Base-by-base conservation (phyloP, 2,888 invertebrate genomes). In the Drosophila hamatofila region DNA sequence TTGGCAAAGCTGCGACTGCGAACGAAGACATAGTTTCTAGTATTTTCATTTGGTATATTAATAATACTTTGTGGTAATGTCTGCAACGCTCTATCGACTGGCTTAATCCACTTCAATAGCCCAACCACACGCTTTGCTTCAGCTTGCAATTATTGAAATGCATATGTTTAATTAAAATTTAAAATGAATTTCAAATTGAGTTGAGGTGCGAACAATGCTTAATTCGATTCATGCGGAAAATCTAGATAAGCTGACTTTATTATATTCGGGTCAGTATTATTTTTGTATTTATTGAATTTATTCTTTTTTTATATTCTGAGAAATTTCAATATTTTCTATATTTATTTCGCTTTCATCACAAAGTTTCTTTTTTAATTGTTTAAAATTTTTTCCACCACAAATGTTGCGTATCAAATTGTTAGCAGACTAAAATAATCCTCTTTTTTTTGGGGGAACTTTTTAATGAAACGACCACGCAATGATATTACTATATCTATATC, bases 1-100 rank as follows among this genome's bases (percentile, higher is more conserved):
- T 61, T 68, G 55, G 18, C 23, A 52, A 48, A n/a, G 5, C 44
- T 18, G 18, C 41, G 33, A 25, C 57, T 35, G 55, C 42, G 25
- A 42, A 68, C 41, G 33, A 61, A 46, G 42, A 51, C 30, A 55
- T 23, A 27, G n/a, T 60, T 51, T 54, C 51, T 21, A 59, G 55
- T 48, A 64, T 58, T 46, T 51, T 60, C 54, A 49, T 42, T 37
- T 30, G 11, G 27, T 61, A 72, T 65, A 54, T 59, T 61, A 16
- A 12, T 27, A 27, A 12, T 39, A 27, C 44, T 39, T 46, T 70
- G 46, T 41, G 46, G 44, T n/a, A n/a, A n/a, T n/a, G n/a, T n/a
- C n/a, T n/a, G n/a, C n/a, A n/a, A n/a, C n/a, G n/a, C n/a, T n/a
- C n/a, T 30, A 46, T 61, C 23, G 12, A 23, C 12, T 33, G 21